Evolutionary conservation across 1,140 invertebrate species (phyloP).

Genomic region (Amphibalanus amphitrite): DNA sequence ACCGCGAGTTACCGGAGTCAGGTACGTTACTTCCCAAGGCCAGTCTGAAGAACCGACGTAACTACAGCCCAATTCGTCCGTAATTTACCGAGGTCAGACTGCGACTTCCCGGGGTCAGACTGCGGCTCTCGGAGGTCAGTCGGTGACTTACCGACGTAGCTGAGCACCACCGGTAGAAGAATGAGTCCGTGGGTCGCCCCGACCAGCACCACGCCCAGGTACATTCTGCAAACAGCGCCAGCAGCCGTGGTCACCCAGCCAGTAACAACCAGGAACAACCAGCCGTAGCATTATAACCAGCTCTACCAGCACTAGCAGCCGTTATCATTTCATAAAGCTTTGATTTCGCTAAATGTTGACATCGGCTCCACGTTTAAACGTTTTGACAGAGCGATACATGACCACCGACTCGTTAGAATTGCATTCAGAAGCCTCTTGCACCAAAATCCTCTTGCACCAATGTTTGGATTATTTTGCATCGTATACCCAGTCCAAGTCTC

Average conservation of each 20-base stretch:
- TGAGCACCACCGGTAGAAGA: constrained; percentile 76
- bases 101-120: too few relatives aligned
- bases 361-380: background rate
- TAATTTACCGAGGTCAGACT: too few relatives aligned
- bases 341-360: background rate
- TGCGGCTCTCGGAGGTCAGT: too few relatives aligned
- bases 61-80: too few relatives aligned
- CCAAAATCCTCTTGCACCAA: too few relatives aligned
- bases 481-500: too few relatives aligned
- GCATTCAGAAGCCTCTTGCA: too few relatives aligned
- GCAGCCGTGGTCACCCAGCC: background rate
- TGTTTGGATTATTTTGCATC: too few relatives aligned
- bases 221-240: constrained; percentile 44
- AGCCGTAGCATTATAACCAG: background rate
- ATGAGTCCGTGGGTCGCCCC: constrained; percentile 75
- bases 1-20: too few relatives aligned
- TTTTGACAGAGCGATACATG: too few relatives aligned
- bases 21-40: too few relatives aligned
- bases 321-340: background rate
- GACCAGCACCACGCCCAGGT: constrained; percentile 69
- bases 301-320: background rate
- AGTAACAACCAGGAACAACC: background rate
- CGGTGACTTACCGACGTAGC: constrained; percentile 38
- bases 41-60: too few relatives aligned
- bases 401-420: background rate